Conservation (phyloP, 1,140 invertebrate species). For the Galendromus occidentalis region DNA sequence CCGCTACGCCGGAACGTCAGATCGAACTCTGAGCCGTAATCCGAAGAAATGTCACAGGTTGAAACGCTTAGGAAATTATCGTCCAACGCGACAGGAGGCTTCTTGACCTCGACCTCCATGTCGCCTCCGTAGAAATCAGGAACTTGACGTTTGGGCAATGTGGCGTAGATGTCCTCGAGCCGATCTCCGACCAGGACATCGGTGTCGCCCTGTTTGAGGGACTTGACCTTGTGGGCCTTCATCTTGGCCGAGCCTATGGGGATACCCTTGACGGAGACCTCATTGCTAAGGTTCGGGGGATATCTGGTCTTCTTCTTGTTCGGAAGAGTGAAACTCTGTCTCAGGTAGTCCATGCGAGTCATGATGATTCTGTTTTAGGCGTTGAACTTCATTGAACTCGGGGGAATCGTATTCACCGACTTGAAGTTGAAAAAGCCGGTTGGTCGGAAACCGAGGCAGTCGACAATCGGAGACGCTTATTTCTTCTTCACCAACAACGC, state of each 20-base stretch:
- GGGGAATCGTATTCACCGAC: too few relatives aligned
- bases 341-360: constrained; percentile 17
- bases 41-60: background rate
- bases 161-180: background rate
- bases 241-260: constrained; percentile 2
- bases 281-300: constrained; percentile 1
- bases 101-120: background rate
- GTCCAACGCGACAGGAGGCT: background rate
- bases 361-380: background rate
- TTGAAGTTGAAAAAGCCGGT: too few relatives aligned
- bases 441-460: too few relatives aligned
- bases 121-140: constrained; percentile 17
- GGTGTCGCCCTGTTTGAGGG: background rate
- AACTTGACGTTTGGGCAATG: background rate
- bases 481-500: too few relatives aligned
- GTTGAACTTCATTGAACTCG: background rate
- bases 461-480: too few relatives aligned
- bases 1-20: background rate
- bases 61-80: background rate
- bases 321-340: constrained; percentile 18
- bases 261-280: background rate
- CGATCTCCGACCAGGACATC: background rate
- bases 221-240: constrained; percentile 8
- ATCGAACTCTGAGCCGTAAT: constrained; percentile 1
- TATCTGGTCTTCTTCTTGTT: constrained; percentile 9